Base-by-base conservation (phyloP, 2,113 vertebrate species). In the Gymnarchus niloticus region DNA sequence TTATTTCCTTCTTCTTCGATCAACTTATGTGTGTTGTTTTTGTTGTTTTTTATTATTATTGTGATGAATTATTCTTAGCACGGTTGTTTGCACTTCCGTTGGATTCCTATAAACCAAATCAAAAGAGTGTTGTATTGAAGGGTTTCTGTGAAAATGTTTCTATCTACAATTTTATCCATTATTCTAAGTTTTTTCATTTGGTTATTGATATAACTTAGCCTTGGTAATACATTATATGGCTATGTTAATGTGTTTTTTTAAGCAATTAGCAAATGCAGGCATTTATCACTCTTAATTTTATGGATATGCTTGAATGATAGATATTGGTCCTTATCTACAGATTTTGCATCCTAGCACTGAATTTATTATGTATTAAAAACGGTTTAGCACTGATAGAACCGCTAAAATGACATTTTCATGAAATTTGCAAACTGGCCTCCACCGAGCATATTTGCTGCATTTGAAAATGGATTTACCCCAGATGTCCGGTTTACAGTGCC, bases 341-440 rank as follows among this genome's bases (percentile, higher is more conserved):
- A 73, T 73, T 37, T 17, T n/a, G 28, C 33, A 73, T 41, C 33
- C 33, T 73, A 41, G 14, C 28, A 19, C 65, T 73, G 65, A 73
- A 73, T 73, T 41, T 73, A 19, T 73, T 73, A 73, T 73, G 33
- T 73, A 73, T 41, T 73, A 37, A 73, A 73, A 73, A 73, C 41
- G 41, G 33, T 69, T 69, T 69, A 69, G 65, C 65, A 73, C 65
- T 41, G 28, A 73, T 41, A 41, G 6, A 73, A 69, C 61, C 37
- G 61, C 28, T 5, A 37, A n/a, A 65, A 37, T 69, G 12, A 41
- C 33, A 17, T 41, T 7, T 12, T n/a, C n/a, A n/a, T n/a, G 6
- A 17, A 33, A 73, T 41, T 73, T 37, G 5, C 33, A 73, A 41
- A 41, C 65, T 73, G 19, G 65, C 33, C 14, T 41, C 65, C 14